phyloP scores from a whole-genome alignment of 2,888 invertebrate species.

The Desoria tigrina region DNA sequence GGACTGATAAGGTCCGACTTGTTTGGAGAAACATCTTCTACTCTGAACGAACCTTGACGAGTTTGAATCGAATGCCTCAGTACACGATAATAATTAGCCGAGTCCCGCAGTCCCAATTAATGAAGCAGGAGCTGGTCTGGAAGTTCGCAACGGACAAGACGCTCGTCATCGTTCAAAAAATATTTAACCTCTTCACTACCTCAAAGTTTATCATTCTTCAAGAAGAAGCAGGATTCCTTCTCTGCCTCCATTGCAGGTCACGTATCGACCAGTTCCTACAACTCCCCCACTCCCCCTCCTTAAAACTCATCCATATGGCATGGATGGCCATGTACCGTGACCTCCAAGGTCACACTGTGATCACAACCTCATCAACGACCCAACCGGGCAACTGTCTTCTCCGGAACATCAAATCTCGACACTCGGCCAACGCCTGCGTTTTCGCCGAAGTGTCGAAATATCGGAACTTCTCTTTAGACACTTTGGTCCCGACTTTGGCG shows the following conservation, averaged over 20 bases:
- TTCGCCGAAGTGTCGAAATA: neutral
- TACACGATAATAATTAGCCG: neutral
- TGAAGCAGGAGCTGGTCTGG: no score
- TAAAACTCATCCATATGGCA: no score
- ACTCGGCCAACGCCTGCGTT: neutral
- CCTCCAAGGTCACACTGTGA: neutral
- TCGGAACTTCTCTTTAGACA: neutral
- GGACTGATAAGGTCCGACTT: neutral
- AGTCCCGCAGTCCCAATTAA: no score
- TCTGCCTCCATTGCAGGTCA: no score
- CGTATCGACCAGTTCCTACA: no score
- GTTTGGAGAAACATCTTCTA: neutral
- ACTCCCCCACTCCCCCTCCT: no score
- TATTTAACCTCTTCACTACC: neutral
- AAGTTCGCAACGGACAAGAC: no score
- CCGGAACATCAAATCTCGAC: neutral
- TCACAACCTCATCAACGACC: neutral
- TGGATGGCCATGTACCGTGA: neutral
- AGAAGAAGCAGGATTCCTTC: no score
- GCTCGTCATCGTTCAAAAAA: no score
- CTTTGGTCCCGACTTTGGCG: no score
- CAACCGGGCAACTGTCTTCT: neutral
- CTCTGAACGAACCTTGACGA: neutral
- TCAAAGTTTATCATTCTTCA: neutral
- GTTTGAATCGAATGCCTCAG: neutral